These are phyloP conservation scores for Prosopocoilus inquinatus DNA, from an alignment of 2,888 invertebrate species.

Conservation along the genomic window DNA sequence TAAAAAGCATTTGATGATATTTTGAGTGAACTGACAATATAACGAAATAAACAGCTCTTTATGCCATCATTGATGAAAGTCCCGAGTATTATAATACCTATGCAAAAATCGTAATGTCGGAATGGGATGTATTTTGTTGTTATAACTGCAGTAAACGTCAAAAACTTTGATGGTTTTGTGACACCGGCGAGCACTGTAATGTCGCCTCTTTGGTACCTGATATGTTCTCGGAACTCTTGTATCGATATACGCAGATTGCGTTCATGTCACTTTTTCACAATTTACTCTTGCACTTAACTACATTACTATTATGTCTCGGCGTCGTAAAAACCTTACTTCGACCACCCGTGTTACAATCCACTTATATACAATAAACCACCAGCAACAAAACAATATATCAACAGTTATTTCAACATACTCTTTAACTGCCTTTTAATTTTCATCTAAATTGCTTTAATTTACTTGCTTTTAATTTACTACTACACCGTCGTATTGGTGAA, in stretches of 20 bases:
- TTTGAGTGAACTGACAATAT: neutral
- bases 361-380: neutral
- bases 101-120: constrained; percentile 1
- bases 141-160: constrained; percentile 8
- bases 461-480: no score
- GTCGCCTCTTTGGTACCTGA: constrained; percentile 2
- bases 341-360: constrained; percentile 8
- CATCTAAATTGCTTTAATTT: no score
- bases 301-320: constrained; percentile 7
- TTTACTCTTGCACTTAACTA: constrained; percentile 7
- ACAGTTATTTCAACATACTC: no score
- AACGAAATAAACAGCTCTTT: neutral
- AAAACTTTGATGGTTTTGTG: constrained; percentile 3
- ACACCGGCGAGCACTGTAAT: constrained; percentile 2
- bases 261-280: constrained; percentile 2
- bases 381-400: neutral
- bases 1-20: neutral
- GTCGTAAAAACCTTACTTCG: constrained; percentile 6
- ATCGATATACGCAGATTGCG: constrained; percentile 2
- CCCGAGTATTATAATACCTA: no score
- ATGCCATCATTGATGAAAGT: neutral
- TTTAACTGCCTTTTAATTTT: no score
- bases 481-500: no score
- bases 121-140: constrained; percentile 5
- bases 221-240: constrained; percentile 4